Conservation (phyloP, 2,797 vertebrate species). For the Lycodopsis pacificus region DNA sequence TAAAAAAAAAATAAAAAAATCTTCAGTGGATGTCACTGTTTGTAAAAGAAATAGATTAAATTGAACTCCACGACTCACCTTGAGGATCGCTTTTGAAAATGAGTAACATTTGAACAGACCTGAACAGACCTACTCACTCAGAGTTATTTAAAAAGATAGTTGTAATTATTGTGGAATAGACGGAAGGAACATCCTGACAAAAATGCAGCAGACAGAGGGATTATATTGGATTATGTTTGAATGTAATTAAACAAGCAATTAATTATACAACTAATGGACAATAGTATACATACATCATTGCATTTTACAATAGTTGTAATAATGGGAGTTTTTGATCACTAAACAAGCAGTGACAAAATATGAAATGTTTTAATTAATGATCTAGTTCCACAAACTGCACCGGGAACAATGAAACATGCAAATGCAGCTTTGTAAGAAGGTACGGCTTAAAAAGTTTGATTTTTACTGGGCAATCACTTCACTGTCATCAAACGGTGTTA, state of each 20-base stretch:
- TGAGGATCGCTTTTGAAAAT: background rate
- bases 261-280: constrained; percentile 17
- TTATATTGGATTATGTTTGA: constrained; percentile 20
- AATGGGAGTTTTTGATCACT: constrained; percentile 37
- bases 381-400: constrained; percentile 2
- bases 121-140: background rate
- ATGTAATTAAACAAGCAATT: constrained; percentile 44
- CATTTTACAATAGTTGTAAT: constrained; percentile 34
- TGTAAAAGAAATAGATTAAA: constrained; percentile 14
- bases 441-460: constrained; percentile 32
- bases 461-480: constrained; percentile 45
- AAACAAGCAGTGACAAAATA: constrained; percentile 37
- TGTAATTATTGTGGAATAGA: background rate
- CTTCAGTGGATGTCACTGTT: background rate
- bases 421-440: constrained; percentile 12
- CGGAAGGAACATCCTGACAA: constrained; percentile 1
- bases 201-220: constrained; percentile 8
- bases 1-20: background rate
- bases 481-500: constrained; percentile 58
- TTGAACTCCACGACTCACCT: background rate
- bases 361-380: constrained; percentile 40
- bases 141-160: background rate
- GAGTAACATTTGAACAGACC: background rate
- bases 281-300: constrained; percentile 37
- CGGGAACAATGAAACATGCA: constrained; percentile 29